A percentile compares a stretch with the other conserved stretches of the same genome.
phyloP scores from a whole-genome alignment of 2,797 vertebrate species.

The Falco biarmicus region DNA sequence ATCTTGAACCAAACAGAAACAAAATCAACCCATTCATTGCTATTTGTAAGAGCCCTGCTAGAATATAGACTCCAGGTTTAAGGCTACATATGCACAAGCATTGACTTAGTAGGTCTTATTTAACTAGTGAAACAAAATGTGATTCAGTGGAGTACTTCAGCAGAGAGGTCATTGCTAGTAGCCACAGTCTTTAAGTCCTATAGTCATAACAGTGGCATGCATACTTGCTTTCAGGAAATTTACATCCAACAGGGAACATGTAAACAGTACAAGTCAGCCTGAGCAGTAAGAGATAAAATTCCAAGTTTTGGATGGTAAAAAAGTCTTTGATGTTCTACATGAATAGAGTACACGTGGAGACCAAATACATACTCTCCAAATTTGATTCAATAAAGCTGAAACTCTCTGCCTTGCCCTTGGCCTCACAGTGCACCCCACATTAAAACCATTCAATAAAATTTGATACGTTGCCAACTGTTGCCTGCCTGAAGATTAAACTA shows the following conservation, averaged over 20 bases:
- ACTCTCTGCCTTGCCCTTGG: background rate
- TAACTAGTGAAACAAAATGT: background rate
- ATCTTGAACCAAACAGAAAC: background rate
- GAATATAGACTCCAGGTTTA: background rate
- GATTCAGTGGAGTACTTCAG: background rate
- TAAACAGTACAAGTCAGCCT: background rate
- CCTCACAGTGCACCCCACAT: conserved; percentile 3
- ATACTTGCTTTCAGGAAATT: conserved; percentile 11
- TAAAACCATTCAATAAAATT: conserved; percentile 63
- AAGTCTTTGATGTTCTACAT: conserved; percentile 23
- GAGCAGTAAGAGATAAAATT: conserved; percentile 26
- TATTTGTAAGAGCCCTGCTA: background rate
- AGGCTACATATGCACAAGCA: background rate
- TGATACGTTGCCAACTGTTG: conserved; percentile 38
- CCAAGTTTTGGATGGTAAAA: conserved; percentile 9
- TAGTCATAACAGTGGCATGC: background rate
- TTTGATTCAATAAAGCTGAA: conserved; percentile 43
- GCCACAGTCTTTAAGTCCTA: background rate
- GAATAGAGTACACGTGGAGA: background rate
- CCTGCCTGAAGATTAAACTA: conserved; percentile 50
- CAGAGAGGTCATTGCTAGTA: background rate
- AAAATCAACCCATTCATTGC: background rate
- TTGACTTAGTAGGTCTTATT: background rate
- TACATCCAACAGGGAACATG: background rate
- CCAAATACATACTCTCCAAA: conserved; percentile 28